Percentiles rank a stretch among this genome's conserved stretches.
Evolutionary conservation across 1,140 invertebrate species (phyloP).

Genomic region (Eciton burchellii): DNA sequence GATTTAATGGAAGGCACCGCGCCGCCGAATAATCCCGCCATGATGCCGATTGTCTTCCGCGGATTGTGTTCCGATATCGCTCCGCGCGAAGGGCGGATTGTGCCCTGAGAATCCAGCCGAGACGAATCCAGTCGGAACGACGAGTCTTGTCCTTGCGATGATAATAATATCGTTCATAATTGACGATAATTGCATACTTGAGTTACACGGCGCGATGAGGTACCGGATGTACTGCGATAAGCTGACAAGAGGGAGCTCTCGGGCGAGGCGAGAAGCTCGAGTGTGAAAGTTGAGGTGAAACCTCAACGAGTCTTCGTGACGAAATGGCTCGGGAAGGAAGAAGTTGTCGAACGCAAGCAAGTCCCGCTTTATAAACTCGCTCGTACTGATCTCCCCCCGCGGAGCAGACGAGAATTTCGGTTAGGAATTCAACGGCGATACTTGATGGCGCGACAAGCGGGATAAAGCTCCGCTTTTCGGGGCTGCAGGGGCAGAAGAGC

Average conservation of each 20-base stretch:
- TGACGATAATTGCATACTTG: no score
- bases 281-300: no score
- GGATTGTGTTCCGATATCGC: not conserved
- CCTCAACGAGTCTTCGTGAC: no score
- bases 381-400: conserved; percentile 23
- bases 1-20: conserved; percentile 46
- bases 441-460: conserved; percentile 66
- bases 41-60: conserved; percentile 10
- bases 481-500: conserved; percentile 50
- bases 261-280: no score
- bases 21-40: conserved; percentile 33
- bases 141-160: no score
- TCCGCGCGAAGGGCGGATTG: no score
- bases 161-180: no score
- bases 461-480: conserved; percentile 67
- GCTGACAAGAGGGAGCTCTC: no score
- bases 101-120: no score
- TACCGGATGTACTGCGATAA: no score
- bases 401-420: conserved; percentile 50
- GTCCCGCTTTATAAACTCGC: conserved; percentile 26
- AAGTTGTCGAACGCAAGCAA: conserved; percentile 24
- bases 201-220: no score
- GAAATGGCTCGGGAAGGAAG: not conserved
- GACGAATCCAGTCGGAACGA: no score
- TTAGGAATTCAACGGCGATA: conserved; percentile 70